Evolutionary conservation across 2,888 invertebrate species (phyloP).

Genomic region (Allolobophora icterica): DNA sequence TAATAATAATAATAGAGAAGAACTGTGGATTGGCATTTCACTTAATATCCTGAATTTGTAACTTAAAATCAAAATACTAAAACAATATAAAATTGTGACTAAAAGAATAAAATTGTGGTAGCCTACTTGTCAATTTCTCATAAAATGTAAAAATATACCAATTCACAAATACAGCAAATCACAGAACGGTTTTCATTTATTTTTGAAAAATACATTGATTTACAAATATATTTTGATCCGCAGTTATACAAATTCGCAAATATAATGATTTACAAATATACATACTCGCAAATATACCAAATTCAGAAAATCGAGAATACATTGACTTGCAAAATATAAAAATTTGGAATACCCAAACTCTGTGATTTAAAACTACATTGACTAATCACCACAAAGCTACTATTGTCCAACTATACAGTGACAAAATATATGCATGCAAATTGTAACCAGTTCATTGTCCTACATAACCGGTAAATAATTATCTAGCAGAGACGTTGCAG

Average conservation of each 20-base stretch:
- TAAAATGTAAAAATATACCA: not conserved
- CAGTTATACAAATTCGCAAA: slow-evolving; percentile 5
- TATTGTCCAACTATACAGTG: not conserved
- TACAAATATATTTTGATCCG: not conserved
- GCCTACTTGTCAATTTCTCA: too few species aligned
- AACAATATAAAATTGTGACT: not conserved
- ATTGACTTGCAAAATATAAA: not conserved
- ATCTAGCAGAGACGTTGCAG: too few species aligned
- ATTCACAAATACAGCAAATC: not conserved
- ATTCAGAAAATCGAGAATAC: not conserved
- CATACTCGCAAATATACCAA: not conserved
- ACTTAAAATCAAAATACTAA: not conserved
- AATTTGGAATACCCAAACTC: not conserved
- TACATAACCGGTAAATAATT: not conserved
- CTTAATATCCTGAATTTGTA: not conserved
- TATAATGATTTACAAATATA: slow-evolving; percentile 11
- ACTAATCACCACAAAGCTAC: too few species aligned
- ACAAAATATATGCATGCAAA: not conserved
- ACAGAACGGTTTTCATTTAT: not conserved
- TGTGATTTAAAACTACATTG: not conserved
- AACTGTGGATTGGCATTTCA: not conserved
- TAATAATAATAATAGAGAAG: too few species aligned
- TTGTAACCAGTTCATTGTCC: not conserved
- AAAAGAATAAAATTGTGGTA: too few species aligned
- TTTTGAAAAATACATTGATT: not conserved